Conservation (phyloP, 1,140 invertebrate species). For the Aphaenogaster rudis region DNA sequence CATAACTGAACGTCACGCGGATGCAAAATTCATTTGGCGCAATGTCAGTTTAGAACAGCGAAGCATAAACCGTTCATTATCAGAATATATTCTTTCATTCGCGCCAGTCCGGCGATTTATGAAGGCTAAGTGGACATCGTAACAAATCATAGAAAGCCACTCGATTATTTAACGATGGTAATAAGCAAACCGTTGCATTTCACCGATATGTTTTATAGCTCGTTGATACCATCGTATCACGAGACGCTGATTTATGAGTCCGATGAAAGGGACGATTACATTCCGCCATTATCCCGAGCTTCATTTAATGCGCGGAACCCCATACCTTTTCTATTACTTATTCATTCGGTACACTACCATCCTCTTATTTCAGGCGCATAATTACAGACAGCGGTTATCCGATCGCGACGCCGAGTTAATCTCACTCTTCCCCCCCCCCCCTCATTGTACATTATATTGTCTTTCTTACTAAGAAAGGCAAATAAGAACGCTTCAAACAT, state of each 20-base stretch:
- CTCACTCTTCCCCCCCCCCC: conserved; percentile 11
- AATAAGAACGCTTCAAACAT: neutral
- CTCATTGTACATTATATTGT: conserved; percentile 32
- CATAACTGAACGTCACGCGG: neutral
- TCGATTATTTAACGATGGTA: conserved; percentile 49
- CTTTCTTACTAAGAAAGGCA: conserved; percentile 4
- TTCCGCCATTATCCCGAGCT: conserved; percentile 58
- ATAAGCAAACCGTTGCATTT: conserved; percentile 36
- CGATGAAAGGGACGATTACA: conserved; percentile 64
- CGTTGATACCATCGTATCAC: conserved; percentile 49
- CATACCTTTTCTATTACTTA: conserved; percentile 64
- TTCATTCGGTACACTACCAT: conserved; percentile 54
- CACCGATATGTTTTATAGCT: conserved; percentile 39
- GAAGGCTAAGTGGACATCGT: conserved; percentile 19
- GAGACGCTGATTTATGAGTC: conserved; percentile 61
- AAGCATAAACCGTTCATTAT: neutral
- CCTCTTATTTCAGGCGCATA: conserved; percentile 61
- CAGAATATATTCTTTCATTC: conserved; percentile 19
- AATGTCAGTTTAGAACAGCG: neutral
- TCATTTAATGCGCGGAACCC: conserved; percentile 57
- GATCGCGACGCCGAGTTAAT: conserved; percentile 28
- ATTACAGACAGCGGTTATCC: conserved; percentile 48
- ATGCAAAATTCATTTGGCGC: conserved; percentile 25
- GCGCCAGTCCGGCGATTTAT: neutral
- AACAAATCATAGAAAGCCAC: conserved; percentile 51